A percentile compares a stretch with the other conserved stretches of the same genome.
phyloP scores from a whole-genome alignment of 2,888 invertebrate species.

The Strigamia maritima region DNA sequence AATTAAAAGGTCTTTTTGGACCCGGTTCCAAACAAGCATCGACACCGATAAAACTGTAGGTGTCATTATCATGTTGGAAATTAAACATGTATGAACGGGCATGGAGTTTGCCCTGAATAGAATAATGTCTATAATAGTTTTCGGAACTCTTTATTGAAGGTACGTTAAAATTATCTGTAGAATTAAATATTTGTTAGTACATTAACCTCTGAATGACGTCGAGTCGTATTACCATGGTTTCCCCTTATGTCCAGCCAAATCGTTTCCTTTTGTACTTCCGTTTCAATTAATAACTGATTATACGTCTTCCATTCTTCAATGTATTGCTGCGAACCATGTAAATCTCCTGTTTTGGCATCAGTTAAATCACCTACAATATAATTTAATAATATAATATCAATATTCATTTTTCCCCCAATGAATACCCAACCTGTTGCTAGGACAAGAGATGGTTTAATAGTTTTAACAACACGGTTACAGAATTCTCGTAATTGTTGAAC shows the following conservation, averaged over 20 bases:
- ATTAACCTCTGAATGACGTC: too few species aligned
- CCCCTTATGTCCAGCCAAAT: conserved; percentile 86
- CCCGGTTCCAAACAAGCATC: conserved; percentile 87
- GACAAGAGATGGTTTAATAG: conserved; percentile 71
- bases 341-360: conserved; percentile 76
- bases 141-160: conserved; percentile 64
- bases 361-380: conserved; percentile 68
- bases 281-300: conserved; percentile 64
- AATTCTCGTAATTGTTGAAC: conserved; percentile 75
- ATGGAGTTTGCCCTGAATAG: conserved; percentile 69
- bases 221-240: conserved; percentile 85
- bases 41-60: conserved; percentile 76
- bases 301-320: conserved; percentile 80
- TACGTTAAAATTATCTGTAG: conserved; percentile 85
- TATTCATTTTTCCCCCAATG: not conserved
- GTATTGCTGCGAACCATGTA: conserved; percentile 75
- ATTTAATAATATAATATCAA: not conserved
- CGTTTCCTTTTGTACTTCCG: conserved; percentile 65
- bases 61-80: conserved; percentile 60
- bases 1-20: conserved; percentile 82
- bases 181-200: conserved; percentile 37
- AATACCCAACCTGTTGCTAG: conserved; percentile 68
- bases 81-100: conserved; percentile 71
- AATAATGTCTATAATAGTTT: conserved; percentile 73
- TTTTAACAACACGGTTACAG: conserved; percentile 68